Base-by-base conservation (phyloP, 2,797 vertebrate species). In the Leptoclinus maculatus region DNA sequence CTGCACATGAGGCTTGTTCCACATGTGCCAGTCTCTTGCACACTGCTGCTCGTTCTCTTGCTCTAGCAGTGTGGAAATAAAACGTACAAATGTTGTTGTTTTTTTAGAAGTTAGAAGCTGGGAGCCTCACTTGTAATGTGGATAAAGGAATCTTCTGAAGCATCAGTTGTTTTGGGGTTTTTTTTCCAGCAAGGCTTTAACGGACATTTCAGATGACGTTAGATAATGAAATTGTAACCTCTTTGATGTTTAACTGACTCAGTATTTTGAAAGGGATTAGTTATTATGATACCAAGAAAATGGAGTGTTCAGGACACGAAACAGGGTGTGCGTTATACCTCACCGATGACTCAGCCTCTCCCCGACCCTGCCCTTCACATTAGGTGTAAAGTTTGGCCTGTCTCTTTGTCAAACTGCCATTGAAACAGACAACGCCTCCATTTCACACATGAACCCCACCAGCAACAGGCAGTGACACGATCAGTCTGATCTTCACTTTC, bases 241-340 rank as follows among this genome's bases (percentile, higher is more conserved):
- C 63, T 80, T 77, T 83, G 87, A 86, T 82, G 76, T 66, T 3
- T 38, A 77, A 91, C 87, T 86, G 90, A 90, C 78, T 85, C 84
- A 84, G 84, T 86, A 66, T 80, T 79, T 87, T 75, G 27, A 85
- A 56, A 69, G 65, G 29, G 83, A 83, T 91, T 90, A 90, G 76
- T 93, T 92, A 91, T 91, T 91, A 70, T 64, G 87, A 93, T 92
- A 94, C 91, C 86, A 83, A 88, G 82, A 89, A 72, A 82, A 89
- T 60, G 0, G 10, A 80, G 71, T 25, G 67, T 57, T 83, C 75
- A 84, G 85, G 89, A 93, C 88, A 70, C 53, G 92, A 94, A 94
- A 92, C 88, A 87, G 87, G 84, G 83, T 85, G 91, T 91, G 85
- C 17, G 78, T 74, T 88, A 13, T 19, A 87, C 69, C 74, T 74